phyloP scores from a whole-genome alignment of 2,113 vertebrate genomes.

The Trogon surrucura region DNA sequence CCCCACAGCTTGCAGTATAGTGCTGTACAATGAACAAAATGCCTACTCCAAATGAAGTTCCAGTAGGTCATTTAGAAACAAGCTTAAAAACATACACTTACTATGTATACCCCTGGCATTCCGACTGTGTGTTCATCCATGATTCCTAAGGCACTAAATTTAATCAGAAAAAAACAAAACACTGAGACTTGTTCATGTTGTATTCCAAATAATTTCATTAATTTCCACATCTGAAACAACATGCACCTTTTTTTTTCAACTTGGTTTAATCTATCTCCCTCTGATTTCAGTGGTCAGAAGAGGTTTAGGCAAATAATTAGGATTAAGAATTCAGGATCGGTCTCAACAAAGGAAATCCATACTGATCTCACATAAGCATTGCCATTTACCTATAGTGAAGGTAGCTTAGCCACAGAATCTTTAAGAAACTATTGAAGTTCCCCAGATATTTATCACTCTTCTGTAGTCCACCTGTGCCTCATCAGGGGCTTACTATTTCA shows the following conservation, averaged over 20 bases:
- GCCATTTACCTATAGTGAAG: not conserved
- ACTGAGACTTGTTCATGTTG: not conserved
- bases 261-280: not conserved
- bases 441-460: not conserved
- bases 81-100: not conserved
- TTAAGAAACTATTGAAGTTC: not conserved
- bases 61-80: not conserved
- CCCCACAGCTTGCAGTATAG: not conserved
- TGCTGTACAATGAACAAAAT: not conserved
- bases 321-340: not conserved
- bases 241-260: not conserved
- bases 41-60: not conserved
- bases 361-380: not conserved
- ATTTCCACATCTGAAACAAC: conserved; percentile 3
- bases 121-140: not conserved
- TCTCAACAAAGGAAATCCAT: not conserved
- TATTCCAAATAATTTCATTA: conserved; percentile 10
- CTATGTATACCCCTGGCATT: not conserved
- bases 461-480: not conserved
- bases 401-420: not conserved
- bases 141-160: not conserved
- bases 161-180: conserved; percentile 1
- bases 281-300: not conserved
- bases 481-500: not conserved
- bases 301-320: not conserved